These are phyloP conservation scores for Sapajus apella DNA, from an alignment of 2,113 vertebrate genomes.

Conservation along the genomic window DNA sequence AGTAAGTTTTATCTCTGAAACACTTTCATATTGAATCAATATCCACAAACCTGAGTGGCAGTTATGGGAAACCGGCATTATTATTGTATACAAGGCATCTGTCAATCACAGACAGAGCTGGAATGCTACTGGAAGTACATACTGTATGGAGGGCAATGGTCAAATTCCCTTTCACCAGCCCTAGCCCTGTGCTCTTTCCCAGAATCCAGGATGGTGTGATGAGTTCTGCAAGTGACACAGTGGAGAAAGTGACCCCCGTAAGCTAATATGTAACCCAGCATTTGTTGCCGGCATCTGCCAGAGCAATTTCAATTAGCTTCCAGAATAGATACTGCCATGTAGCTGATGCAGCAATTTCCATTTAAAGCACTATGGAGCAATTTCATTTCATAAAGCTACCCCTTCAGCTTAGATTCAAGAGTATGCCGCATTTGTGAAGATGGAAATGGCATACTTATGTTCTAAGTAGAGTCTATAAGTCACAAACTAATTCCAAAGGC, in stretches of 20 bases:
- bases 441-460: conserved; percentile 60
- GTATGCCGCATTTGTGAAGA: conserved; percentile 39
- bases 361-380: conserved; percentile 17
- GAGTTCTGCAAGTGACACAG: conserved; percentile 3
- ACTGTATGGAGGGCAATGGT: neutral
- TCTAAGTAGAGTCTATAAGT: conserved; percentile 68
- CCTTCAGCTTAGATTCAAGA: conserved; percentile 30
- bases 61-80: neutral
- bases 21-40: neutral
- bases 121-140: neutral
- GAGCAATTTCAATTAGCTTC: conserved; percentile 71
- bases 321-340: neutral
- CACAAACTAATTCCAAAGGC: conserved; percentile 59
- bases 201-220: neutral
- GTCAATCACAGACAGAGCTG: neutral
- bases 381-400: conserved; percentile 48
- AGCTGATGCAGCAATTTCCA: conserved; percentile 42
- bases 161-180: neutral
- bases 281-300: conserved; percentile 68
- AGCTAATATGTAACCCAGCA: conserved; percentile 51
- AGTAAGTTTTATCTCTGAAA: neutral
- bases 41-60: neutral
- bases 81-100: neutral
- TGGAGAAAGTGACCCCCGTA: conserved; percentile 54
- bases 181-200: neutral